Evolutionary conservation across 2,113 vertebrate species (phyloP).

Genomic region (Ctenodactylus gundi): DNA sequence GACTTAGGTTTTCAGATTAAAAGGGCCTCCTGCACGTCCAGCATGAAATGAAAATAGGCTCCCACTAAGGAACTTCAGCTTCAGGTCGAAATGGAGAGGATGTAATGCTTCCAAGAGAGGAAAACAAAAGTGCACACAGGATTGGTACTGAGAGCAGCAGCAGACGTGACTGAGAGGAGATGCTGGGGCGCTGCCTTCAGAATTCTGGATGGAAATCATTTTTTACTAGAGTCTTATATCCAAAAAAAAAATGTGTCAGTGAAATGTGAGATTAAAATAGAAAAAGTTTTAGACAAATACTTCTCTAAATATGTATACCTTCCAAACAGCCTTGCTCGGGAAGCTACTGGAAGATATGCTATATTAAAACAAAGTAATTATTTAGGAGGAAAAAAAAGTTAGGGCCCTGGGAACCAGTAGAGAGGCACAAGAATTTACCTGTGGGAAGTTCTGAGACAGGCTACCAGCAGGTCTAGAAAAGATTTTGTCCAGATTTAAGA

Average conservation of each 20-base stretch:
- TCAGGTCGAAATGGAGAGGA: background rate
- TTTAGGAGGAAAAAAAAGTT: background rate
- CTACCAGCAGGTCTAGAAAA: background rate
- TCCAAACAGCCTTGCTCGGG: background rate
- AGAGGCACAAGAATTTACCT: background rate
- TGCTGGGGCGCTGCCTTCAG: background rate
- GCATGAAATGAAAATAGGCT: background rate
- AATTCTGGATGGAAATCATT: background rate
- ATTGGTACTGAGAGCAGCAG: background rate
- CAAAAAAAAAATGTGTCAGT: background rate
- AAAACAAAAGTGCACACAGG: background rate
- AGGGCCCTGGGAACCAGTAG: background rate
- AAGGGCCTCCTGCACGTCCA: background rate
- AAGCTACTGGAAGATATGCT: background rate
- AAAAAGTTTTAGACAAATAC: background rate
- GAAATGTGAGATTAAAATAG: background rate
- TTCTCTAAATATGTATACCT: background rate
- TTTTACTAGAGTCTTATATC: background rate
- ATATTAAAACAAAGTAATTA: background rate
- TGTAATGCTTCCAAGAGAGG: background rate
- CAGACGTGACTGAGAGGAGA: background rate
- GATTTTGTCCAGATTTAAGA: background rate
- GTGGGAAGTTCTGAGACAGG: background rate
- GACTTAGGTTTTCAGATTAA: background rate
- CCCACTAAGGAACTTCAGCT: background rate